These are phyloP conservation scores for Netelia fuscicornis DNA, from an alignment of 2,888 invertebrate genomes.

Conservation along the genomic window DNA sequence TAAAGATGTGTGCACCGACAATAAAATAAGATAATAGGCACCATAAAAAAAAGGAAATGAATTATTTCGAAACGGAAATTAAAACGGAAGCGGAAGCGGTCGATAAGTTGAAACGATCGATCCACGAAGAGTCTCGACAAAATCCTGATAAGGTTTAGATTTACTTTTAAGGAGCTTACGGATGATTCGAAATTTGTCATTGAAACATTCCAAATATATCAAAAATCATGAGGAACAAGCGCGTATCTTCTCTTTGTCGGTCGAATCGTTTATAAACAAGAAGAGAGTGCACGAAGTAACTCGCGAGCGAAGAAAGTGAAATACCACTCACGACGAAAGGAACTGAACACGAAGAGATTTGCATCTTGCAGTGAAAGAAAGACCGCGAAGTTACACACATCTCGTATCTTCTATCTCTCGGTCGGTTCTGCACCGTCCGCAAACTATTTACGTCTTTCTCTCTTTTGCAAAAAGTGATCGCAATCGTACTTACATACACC, in stretches of 20 bases:
- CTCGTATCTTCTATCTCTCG: slow-evolving; percentile 5
- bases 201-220: not conserved
- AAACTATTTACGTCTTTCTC: not conserved
- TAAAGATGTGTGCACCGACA: not conserved
- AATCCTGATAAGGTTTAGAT: not conserved
- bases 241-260: not conserved
- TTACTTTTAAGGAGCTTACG: too few species aligned
- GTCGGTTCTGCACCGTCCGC: not conserved
- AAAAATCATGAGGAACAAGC: not conserved
- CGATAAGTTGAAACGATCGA: too few species aligned
- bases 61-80: slow-evolving; percentile 14
- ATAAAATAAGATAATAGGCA: not conserved
- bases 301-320: slow-evolving; percentile 35
- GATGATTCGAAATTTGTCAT: not conserved
- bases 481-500: not conserved
- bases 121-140: not conserved
- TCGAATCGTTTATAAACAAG: not conserved
- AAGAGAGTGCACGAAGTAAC: not conserved
- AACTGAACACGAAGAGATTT: slow-evolving; percentile 26
- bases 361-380: slow-evolving; percentile 22
- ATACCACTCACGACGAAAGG: slow-evolving; percentile 25
- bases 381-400: not conserved
- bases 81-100: slow-evolving; percentile 36
- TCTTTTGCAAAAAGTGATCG: slow-evolving; percentile 22
- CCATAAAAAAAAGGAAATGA: not conserved